Conservation (phyloP, 2,888 invertebrate species). For the Sesia bembeciformis region DNA sequence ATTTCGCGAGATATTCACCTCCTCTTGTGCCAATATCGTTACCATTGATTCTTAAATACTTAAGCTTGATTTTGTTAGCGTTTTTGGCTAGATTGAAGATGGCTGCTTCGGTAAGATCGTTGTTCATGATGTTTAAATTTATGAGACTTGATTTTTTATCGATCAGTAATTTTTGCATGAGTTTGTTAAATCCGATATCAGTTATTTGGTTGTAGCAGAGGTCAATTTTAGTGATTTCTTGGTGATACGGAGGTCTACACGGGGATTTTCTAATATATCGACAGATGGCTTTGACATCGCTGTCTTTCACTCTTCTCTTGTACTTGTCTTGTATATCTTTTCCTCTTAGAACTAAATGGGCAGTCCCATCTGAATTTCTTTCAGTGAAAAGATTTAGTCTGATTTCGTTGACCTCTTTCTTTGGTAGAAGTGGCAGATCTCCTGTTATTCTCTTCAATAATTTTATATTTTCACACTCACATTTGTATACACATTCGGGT, state of each 20-base stretch:
- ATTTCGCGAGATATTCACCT: slow-evolving; percentile 62
- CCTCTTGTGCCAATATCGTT: slow-evolving; percentile 73
- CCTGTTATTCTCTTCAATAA: slow-evolving; percentile 20
- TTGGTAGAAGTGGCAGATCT: slow-evolving; percentile 16
- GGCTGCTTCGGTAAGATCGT: slow-evolving; percentile 61
- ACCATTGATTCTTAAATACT: slow-evolving; percentile 71
- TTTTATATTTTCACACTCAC: too few species aligned
- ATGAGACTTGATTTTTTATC: slow-evolving; percentile 58
- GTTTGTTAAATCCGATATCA: slow-evolving; percentile 56
- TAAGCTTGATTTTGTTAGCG: slow-evolving; percentile 49
- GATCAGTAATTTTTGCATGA: slow-evolving; percentile 52
- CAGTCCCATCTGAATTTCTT: slow-evolving; percentile 71
- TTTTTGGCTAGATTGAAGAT: slow-evolving; percentile 43
- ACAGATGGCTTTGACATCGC: slow-evolving; percentile 66
- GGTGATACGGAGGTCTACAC: slow-evolving; percentile 24
- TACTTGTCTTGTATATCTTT: slow-evolving; percentile 60
- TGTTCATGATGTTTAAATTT: slow-evolving; percentile 74
- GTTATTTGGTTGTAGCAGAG: slow-evolving; percentile 74
- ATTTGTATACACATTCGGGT: too few species aligned
- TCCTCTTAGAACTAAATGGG: slow-evolving; percentile 64
- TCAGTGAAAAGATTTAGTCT: slow-evolving; percentile 55
- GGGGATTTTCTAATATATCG: slow-evolving; percentile 54
- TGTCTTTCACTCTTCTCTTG: slow-evolving; percentile 51
- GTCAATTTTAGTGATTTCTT: slow-evolving; percentile 63
- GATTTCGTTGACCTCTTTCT: slow-evolving; percentile 37